Evolutionary conservation across 1,140 invertebrate genomes (phyloP).

Genomic region (Antheraea pernyi): DNA sequence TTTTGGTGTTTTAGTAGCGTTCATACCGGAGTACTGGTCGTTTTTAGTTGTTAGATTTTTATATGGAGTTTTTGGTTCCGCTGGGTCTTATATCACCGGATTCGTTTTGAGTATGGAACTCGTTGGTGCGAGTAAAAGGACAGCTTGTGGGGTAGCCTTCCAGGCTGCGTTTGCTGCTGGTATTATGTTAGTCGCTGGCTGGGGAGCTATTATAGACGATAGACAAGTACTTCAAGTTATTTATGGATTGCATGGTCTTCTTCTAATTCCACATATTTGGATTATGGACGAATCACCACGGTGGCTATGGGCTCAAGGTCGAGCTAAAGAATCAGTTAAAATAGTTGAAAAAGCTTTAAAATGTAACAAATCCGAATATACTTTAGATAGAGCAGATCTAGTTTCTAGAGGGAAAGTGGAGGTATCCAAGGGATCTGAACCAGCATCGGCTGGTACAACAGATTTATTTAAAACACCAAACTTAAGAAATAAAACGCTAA

Average conservation of each 20-base stretch:
- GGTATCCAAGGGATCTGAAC: constrained; percentile 46
- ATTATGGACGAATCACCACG: constrained; percentile 91
- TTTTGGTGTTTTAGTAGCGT: constrained; percentile 86
- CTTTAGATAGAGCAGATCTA: constrained; percentile 82
- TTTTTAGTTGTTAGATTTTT: constrained; percentile 86
- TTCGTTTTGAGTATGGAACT: constrained; percentile 94
- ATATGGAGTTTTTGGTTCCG: constrained; percentile 90
- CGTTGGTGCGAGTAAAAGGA: constrained; percentile 89
- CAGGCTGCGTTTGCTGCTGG: constrained; percentile 90
- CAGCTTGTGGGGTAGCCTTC: constrained; percentile 89
- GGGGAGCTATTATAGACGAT: constrained; percentile 89
- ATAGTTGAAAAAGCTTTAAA: constrained; percentile 87
- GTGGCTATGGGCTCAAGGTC: constrained; percentile 91
- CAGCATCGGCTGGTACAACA: constrained; percentile 77
- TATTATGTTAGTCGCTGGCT: constrained; percentile 89
- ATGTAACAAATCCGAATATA: constrained; percentile 83
- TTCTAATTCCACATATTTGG: constrained; percentile 91
- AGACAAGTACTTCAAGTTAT: constrained; percentile 87
- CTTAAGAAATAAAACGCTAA: constrained; percentile 88
- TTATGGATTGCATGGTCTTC: constrained; percentile 87
- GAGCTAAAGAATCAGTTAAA: constrained; percentile 83
- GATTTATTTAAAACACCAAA: constrained; percentile 91
- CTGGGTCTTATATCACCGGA: constrained; percentile 90
- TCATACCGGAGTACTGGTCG: constrained; percentile 86
- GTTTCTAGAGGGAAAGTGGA: constrained; percentile 81